phyloP scores from a whole-genome alignment of 2,888 invertebrate genomes.

The Temnothorax rugatulus region DNA sequence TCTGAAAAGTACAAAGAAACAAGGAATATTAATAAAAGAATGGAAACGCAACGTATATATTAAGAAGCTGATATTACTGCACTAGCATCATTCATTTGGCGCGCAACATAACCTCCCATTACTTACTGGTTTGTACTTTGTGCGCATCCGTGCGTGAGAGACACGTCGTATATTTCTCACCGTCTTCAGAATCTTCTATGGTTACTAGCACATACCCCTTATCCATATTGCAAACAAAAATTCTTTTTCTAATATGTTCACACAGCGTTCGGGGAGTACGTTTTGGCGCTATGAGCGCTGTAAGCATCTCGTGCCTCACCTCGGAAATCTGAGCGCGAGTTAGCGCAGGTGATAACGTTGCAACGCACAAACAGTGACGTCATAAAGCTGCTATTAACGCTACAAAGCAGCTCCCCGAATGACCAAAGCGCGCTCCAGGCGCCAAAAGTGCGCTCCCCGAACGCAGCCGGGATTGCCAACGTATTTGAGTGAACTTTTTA shows the following conservation, averaged over 20 bases:
- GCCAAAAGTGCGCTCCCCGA: background rate
- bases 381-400: background rate
- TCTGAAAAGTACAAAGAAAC: constrained; percentile 10
- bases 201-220: background rate
- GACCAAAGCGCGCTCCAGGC: background rate
- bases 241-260: no score
- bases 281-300: background rate
- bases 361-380: background rate
- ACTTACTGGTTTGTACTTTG: background rate
- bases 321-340: background rate
- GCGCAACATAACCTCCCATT: background rate
- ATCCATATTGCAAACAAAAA: no score
- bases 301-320: background rate
- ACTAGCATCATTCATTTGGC: background rate
- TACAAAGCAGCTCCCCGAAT: background rate
- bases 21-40: background rate
- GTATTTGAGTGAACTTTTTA: no score
- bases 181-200: background rate
- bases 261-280: background rate
- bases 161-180: background rate
- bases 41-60: no score
- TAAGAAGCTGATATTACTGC: no score
- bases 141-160: background rate
- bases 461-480: no score
- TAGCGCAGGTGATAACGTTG: background rate